phyloP scores from a whole-genome alignment of 2,113 vertebrate genomes.

The Triplophysa tibetana region DNA sequence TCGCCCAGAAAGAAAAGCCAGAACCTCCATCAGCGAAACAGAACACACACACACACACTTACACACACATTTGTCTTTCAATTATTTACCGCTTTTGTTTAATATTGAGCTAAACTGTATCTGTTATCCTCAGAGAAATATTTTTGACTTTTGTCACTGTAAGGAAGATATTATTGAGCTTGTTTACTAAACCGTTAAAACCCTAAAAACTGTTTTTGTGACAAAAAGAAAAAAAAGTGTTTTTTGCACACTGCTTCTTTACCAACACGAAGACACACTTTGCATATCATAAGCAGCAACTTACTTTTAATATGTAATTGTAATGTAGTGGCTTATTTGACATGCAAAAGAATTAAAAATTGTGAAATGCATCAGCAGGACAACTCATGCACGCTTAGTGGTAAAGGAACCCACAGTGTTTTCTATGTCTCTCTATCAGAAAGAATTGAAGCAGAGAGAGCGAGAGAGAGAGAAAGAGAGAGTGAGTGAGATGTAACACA shows the following conservation, averaged over 20 bases:
- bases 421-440: background rate
- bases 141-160: too few relatives aligned
- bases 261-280: too few relatives aligned
- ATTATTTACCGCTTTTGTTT: background rate
- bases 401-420: conserved; percentile 62
- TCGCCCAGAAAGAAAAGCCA: conserved; percentile 57
- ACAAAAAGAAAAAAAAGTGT: too few relatives aligned
- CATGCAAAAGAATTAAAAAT: background rate
- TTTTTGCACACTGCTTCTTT: too few relatives aligned
- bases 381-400: background rate
- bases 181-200: too few relatives aligned
- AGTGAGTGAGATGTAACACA: conserved; percentile 33
- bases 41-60: conserved; percentile 18
- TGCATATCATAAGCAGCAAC: too few relatives aligned
- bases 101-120: too few relatives aligned
- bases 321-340: background rate
- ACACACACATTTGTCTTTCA: conserved; percentile 17
- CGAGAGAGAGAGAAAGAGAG: conserved; percentile 60
- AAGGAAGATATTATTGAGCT: too few relatives aligned
- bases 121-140: too few relatives aligned
- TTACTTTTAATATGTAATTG: too few relatives aligned
- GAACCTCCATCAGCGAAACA: conserved; percentile 47
- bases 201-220: background rate
- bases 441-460: conserved; percentile 22
- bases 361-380: background rate